phyloP scores from a whole-genome alignment of 2,888 invertebrate genomes.

The Cybosia mesomella region DNA sequence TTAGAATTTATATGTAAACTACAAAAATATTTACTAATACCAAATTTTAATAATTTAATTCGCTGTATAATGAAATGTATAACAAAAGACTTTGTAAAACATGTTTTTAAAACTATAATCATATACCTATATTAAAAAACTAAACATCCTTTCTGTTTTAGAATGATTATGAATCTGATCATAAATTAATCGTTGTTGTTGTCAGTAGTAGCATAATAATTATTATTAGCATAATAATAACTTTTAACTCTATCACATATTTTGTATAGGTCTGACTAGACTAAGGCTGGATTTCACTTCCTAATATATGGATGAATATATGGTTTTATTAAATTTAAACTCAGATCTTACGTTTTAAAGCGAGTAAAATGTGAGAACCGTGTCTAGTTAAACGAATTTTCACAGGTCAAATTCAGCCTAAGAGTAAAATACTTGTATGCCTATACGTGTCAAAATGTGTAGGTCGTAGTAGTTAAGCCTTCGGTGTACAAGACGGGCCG shows the following conservation, averaged over 20 bases:
- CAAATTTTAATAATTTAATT: conserved; percentile 16
- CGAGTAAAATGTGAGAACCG: background rate
- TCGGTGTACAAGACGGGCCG: conserved; percentile 47
- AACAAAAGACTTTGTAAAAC: background rate
- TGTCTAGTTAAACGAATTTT: background rate
- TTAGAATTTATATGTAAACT: conserved; percentile 22
- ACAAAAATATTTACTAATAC: conserved; percentile 11
- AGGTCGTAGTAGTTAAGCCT: conserved; percentile 43
- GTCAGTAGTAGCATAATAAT: background rate
- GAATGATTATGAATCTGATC: background rate
- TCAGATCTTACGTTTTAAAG: background rate
- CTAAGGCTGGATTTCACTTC: background rate
- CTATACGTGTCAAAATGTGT: conserved; percentile 43
- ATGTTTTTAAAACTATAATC: background rate
- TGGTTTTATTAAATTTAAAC: no score
- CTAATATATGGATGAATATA: no score
- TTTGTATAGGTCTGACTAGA: background rate
- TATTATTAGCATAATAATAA: background rate
- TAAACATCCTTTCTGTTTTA: conserved; percentile 6
- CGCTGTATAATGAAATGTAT: background rate
- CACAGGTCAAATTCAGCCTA: background rate
- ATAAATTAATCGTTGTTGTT: background rate
- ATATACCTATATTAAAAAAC: conserved; percentile 3
- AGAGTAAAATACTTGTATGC: background rate
- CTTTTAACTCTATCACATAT: background rate